Conservation (phyloP, 2,797 vertebrate species). For the Phyllotis vaccarum region DNA sequence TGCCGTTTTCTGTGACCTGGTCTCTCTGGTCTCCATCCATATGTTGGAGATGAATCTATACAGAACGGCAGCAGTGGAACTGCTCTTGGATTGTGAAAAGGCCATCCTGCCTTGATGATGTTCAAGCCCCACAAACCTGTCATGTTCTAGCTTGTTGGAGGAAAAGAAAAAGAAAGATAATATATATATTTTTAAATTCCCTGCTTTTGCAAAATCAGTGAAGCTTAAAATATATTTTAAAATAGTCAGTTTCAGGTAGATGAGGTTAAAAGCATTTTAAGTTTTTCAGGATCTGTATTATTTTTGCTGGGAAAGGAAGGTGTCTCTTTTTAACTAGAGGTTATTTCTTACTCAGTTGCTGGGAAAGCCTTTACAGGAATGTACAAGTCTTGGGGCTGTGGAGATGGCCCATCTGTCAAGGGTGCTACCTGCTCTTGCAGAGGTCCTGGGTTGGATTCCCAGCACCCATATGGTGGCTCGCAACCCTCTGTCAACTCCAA, state of each 20-base stretch:
- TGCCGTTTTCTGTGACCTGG: fast-evolving
- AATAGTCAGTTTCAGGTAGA: not conserved
- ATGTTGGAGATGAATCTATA: not conserved
- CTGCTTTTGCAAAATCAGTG: not conserved
- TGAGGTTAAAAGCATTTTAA: constrained; percentile 10
- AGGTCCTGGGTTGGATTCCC: not conserved
- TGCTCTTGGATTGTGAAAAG: not conserved
- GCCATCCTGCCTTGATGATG: fast-evolving
- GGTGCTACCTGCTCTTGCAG: not conserved
- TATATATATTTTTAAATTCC: not conserved
- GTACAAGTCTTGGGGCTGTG: not conserved
- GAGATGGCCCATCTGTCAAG: not conserved
- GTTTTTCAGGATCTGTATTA: not conserved
- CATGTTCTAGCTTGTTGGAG: not conserved
- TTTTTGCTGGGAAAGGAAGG: fast-evolving
- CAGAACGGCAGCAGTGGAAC: not conserved
- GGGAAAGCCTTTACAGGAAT: not conserved
- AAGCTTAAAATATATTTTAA: constrained; percentile 37
- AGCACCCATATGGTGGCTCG: not conserved
- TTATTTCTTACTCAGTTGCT: not conserved
- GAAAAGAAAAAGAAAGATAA: not conserved
- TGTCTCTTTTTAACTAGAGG: not conserved
- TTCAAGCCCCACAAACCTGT: not conserved
- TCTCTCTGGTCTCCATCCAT: not conserved
- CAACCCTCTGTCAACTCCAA: not conserved